These are phyloP conservation scores for Mustela lutreola DNA, from an alignment of 2,113 vertebrate genomes.

Conservation along the genomic window DNA sequence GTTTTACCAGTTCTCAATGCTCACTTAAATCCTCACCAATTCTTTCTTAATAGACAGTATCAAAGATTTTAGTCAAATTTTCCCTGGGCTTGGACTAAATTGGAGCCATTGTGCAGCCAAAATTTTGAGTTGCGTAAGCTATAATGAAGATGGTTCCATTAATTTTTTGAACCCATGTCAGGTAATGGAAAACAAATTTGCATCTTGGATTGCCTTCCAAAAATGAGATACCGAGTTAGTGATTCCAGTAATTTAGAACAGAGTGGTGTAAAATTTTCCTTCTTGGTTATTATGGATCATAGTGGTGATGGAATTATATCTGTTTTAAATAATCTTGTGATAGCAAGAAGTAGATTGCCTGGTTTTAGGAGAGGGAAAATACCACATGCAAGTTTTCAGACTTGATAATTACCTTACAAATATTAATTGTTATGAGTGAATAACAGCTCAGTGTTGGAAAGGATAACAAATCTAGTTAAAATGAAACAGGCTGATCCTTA, in stretches of 20 bases:
- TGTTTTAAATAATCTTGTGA: constrained; percentile 57
- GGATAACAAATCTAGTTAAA: constrained; percentile 28
- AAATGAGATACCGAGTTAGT: constrained; percentile 24
- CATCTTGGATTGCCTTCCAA: not conserved
- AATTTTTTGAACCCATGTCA: constrained; percentile 41
- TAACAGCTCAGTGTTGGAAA: not conserved
- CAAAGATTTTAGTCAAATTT: constrained; percentile 46
- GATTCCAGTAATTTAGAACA: constrained; percentile 55
- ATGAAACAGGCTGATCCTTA: not conserved
- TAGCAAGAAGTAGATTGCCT: not conserved
- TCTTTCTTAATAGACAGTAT: constrained; percentile 37
- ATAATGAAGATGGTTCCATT: constrained; percentile 36
- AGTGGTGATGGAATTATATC: not conserved
- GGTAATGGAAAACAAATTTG: constrained; percentile 67
- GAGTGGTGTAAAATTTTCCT: not conserved
- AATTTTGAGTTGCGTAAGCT: constrained; percentile 44
- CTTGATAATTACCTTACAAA: constrained; percentile 15
- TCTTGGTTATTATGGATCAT: not conserved
- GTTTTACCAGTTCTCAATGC: constrained; percentile 8
- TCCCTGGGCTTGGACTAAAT: not conserved
- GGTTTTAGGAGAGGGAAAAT: not conserved
- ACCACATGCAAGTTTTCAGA: not conserved
- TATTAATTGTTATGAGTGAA: not conserved
- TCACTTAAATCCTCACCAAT: constrained; percentile 55
- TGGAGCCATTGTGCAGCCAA: not conserved